Evolutionary conservation across 37 sponge, comb jelly and placozoan species (phyloP).

Genomic region (Theonella swinhoei): DNA sequence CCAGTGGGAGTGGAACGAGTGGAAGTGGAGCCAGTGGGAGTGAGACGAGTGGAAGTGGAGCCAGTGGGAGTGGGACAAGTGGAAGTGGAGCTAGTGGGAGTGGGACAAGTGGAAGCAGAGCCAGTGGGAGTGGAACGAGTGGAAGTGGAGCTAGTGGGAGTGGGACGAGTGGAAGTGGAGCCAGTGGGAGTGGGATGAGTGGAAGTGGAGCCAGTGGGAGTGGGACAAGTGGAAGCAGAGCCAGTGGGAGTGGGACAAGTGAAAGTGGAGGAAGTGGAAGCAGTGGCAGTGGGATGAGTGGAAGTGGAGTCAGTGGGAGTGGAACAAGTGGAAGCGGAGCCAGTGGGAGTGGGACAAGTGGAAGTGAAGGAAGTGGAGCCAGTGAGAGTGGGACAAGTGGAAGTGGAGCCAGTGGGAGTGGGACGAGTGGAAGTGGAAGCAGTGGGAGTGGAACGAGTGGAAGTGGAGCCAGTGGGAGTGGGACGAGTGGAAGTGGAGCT

Average conservation of each 20-base stretch:
- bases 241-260: background rate
- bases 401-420: background rate
- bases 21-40: background rate
- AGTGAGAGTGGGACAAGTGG: background rate
- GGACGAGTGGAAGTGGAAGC: background rate
- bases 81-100: background rate
- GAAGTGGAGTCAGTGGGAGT: background rate
- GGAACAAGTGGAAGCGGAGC: background rate
- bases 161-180: background rate
- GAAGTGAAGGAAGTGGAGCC: background rate
- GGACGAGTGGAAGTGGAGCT: background rate
- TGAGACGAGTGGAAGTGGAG: background rate
- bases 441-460: background rate
- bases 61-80: background rate
- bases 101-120: background rate
- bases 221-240: background rate
- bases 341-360: background rate
- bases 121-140: background rate
- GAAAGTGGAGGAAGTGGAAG: background rate
- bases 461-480: background rate
- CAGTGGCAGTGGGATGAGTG: background rate
- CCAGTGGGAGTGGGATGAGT: background rate
- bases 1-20: background rate
- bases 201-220: background rate
- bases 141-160: background rate